Percentiles rank a stretch among this genome's conserved stretches.
These are phyloP conservation scores for Drosophila emarginata DNA, from an alignment of 2,888 invertebrate species.

Conservation along the genomic window DNA sequence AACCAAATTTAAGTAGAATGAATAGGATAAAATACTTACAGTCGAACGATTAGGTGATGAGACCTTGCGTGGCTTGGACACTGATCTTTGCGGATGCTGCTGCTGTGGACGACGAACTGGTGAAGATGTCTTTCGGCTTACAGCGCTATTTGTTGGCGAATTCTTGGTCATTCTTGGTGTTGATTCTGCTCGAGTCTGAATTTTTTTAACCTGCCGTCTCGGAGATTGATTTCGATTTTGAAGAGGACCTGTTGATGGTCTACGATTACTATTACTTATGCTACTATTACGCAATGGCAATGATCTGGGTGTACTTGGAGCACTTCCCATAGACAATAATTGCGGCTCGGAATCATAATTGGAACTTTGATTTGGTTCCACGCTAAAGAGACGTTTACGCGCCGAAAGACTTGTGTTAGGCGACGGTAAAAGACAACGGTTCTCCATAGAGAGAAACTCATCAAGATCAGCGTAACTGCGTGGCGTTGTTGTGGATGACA, in stretches of 20 bases:
- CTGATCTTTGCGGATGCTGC: background rate
- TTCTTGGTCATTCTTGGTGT: background rate
- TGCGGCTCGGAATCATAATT: slow-evolving; percentile 26
- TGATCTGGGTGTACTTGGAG: slow-evolving; percentile 39
- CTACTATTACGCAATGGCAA: slow-evolving; percentile 27
- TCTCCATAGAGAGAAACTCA: background rate
- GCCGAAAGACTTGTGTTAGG: slow-evolving; percentile 13
- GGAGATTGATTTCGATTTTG: background rate
- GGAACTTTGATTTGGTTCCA: background rate
- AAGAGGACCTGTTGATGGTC: background rate
- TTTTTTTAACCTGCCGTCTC: background rate
- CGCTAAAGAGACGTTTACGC: slow-evolving; percentile 52
- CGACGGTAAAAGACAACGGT: background rate
- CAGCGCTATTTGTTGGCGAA: background rate
- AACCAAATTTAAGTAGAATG: too few species aligned
- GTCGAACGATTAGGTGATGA: slow-evolving; percentile 41
- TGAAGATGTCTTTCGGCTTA: background rate
- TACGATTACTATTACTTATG: slow-evolving; percentile 23
- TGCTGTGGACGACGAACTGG: slow-evolving; percentile 16
- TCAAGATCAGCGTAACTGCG: slow-evolving; percentile 8
- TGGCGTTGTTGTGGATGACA: slow-evolving; percentile 23
- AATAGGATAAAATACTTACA: slow-evolving; percentile 31
- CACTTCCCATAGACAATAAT: slow-evolving; percentile 7
- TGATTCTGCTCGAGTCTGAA: background rate
- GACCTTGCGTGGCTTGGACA: slow-evolving; percentile 27